phyloP scores from a whole-genome alignment of 1,140 invertebrate species.

The Sminthurides bifidus region DNA sequence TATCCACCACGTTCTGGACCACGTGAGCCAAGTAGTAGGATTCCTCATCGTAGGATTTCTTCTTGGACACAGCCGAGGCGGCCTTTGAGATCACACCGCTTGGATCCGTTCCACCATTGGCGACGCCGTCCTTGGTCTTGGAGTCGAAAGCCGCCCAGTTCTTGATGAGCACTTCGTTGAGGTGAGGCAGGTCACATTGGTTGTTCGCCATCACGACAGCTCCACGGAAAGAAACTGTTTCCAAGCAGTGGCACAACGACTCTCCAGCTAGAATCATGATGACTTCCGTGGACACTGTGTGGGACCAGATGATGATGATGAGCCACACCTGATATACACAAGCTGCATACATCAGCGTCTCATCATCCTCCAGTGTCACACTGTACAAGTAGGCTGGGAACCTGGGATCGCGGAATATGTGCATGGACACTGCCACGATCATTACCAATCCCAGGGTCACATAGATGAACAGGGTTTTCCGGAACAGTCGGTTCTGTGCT shows the following conservation, averaged over 20 bases:
- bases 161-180: constrained; percentile 30
- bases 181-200: constrained; percentile 29
- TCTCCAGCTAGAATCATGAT: constrained; percentile 24
- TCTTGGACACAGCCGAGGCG: constrained; percentile 11
- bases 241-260: constrained; percentile 24
- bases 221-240: constrained; percentile 24
- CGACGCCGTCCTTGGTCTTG: not conserved
- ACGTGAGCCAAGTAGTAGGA: constrained; percentile 26
- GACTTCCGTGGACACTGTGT: constrained; percentile 22
- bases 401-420: constrained; percentile 17
- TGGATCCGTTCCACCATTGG: not conserved
- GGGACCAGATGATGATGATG: constrained; percentile 23
- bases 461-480: constrained; percentile 17
- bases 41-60: constrained; percentile 26
- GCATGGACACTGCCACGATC: constrained; percentile 15
- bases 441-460: constrained; percentile 13
- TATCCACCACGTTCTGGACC: constrained; percentile 31
- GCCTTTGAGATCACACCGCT: constrained; percentile 5
- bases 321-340: constrained; percentile 28
- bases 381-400: constrained; percentile 28
- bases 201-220: constrained; percentile 30
- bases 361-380: constrained; percentile 17
- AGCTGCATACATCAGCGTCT: constrained; percentile 7
- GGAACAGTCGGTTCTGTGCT: constrained; percentile 17
- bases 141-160: constrained; percentile 30